Conservation (phyloP, 2,797 vertebrate genomes). For the Crocidura indochinensis region DNA sequence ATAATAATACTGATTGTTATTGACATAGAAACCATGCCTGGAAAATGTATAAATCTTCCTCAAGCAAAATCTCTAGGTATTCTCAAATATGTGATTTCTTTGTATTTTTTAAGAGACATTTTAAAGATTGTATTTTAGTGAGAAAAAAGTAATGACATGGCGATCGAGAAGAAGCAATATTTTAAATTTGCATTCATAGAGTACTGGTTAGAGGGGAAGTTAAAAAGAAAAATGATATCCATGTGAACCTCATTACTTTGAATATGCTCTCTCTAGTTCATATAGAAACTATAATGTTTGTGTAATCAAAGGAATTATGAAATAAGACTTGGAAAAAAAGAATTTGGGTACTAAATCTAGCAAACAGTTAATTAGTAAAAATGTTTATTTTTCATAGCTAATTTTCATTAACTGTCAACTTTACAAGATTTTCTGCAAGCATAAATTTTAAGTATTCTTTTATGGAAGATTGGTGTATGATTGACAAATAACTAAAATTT, state of each 20-base stretch:
- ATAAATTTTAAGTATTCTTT: constrained; percentile 87
- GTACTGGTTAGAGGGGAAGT: constrained; percentile 57
- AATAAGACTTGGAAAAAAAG: constrained; percentile 73
- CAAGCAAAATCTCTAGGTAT: constrained; percentile 79
- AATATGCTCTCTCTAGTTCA: constrained; percentile 60
- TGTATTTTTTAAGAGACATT: constrained; percentile 81
- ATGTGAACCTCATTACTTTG: constrained; percentile 78
- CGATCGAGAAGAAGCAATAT: constrained; percentile 73
- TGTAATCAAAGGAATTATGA: constrained; percentile 68
- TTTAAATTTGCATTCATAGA: constrained; percentile 76
- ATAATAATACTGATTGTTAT: constrained; percentile 41
- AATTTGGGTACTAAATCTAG: constrained; percentile 79
- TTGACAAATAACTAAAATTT: constrained; percentile 83
- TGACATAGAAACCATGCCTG: constrained; percentile 62
- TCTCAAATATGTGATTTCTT: constrained; percentile 79
- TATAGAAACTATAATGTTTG: constrained; percentile 66
- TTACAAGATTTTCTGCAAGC: constrained; percentile 83
- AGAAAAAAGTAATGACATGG: constrained; percentile 76
- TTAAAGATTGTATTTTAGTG: constrained; percentile 74
- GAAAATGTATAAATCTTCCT: constrained; percentile 65
- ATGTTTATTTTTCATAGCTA: constrained; percentile 77
- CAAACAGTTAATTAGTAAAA: constrained; percentile 81
- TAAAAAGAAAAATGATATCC: constrained; percentile 74
- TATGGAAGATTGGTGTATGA: constrained; percentile 81
- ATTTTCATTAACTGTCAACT: constrained; percentile 86